A percentile compares a stretch with the other conserved stretches of the same genome.
Conservation (phyloP, 2,888 invertebrate species). For the Amphipyra berbera region DNA sequence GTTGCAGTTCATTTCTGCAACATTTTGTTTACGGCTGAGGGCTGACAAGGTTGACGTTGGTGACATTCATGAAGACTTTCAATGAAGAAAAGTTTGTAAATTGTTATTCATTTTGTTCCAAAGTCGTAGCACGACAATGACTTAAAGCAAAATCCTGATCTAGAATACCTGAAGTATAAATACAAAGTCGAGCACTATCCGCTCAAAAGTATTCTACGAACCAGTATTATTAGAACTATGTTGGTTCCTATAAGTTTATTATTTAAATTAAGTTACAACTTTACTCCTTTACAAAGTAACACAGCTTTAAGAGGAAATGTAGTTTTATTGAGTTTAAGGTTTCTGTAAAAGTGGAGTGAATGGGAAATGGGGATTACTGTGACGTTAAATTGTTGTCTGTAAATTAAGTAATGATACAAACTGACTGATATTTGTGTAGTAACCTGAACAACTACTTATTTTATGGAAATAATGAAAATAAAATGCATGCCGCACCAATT, state of each 20-base stretch:
- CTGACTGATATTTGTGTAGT: neutral
- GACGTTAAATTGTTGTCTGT: slow-evolving; percentile 5
- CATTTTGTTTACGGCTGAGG: slow-evolving; percentile 52
- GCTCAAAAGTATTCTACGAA: slow-evolving; percentile 11
- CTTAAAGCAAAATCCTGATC: slow-evolving; percentile 17
- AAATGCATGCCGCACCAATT: no score
- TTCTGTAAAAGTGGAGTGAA: slow-evolving; percentile 13
- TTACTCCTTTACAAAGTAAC: no score
- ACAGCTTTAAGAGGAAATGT: slow-evolving; percentile 7
- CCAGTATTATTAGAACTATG: no score
- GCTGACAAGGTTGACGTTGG: slow-evolving; percentile 39
- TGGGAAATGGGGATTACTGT: neutral
- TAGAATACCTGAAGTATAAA: slow-evolving; percentile 28
- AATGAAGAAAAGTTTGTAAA: slow-evolving; percentile 36
- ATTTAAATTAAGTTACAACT: slow-evolving; percentile 25
- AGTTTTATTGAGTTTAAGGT: slow-evolving; percentile 17
- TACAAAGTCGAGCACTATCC: no score
- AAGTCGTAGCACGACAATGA: slow-evolving; percentile 29
- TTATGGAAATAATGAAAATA: no score
- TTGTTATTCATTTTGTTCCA: slow-evolving; percentile 38
- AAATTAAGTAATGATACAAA: neutral
- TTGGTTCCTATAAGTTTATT: neutral
- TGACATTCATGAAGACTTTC: slow-evolving; percentile 31
- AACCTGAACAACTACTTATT: neutral
- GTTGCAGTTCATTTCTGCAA: slow-evolving; percentile 65